Base-by-base conservation (phyloP, 2,888 invertebrate genomes). In the Nomada ruficornis region DNA sequence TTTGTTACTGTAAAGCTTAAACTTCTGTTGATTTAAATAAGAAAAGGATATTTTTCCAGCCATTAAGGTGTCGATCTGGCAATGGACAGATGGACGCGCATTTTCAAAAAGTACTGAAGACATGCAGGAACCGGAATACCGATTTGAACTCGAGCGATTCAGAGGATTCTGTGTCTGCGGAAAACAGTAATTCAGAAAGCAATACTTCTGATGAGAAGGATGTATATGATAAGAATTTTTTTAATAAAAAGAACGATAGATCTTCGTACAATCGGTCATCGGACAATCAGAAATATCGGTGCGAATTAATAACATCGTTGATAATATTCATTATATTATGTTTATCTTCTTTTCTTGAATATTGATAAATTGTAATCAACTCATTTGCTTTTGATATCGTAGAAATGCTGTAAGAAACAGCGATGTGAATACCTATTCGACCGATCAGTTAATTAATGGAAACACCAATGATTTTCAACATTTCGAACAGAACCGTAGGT, bases 31-130 rank as follows among this genome's bases (percentile, higher is more conserved):
- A 13, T 47, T 47, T 11, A 13, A 47, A 13, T 15, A 15, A 47
- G 4, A 47, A 47, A 15, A 15, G 47, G 47, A 47, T 15, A 47
- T 47, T 47, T 23, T 83, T 88, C 44, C 62, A 95, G 95, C 94
- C 95, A 11, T 89, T 96, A 29, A 95, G 94, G 89, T 96, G 96
- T 86, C 95, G 95, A 15, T 94, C 95, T 0, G 95, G 95, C 64
- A 95, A 95, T 73, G 95, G 95, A 36, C 94, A 95, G n/a, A 94
- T 95, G 77, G 95, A 96, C 85, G 94, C 95, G 23, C 95, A 96
- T 72, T 92, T 96, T 4, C 95, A 95, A 84, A 94, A 94, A 65
- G 94, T 96, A 11, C 95, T 96, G 84, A 94, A 94, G 81, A 95
- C 93, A 69, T 96, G 96, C 84, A 94, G 95, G 89, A 95, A 89